Evolutionary conservation across 64 coral and sea anemone genomes (phyloP).

Genomic region (Montipora efflorescens): DNA sequence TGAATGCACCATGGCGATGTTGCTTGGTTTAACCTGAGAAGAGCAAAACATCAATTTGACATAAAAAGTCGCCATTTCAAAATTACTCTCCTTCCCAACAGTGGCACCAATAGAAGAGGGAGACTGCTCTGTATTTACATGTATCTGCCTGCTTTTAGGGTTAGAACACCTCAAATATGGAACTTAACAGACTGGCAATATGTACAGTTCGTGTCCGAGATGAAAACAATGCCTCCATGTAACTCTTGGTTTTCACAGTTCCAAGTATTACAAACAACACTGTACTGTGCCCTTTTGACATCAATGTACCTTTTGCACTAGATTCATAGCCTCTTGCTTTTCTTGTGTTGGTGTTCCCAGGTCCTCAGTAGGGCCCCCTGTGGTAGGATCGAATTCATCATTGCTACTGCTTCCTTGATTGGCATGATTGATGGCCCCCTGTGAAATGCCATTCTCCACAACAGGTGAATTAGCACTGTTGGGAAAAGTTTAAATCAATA

Average conservation of each 20-base stretch:
- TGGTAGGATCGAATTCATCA: background rate
- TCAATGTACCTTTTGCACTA: background rate
- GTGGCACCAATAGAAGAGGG: no score
- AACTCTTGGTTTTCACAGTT: no score
- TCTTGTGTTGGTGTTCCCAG: background rate
- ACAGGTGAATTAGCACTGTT: background rate
- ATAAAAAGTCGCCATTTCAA: background rate
- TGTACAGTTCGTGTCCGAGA: no score
- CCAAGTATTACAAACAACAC: background rate
- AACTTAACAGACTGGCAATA: no score
- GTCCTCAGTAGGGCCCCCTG: background rate
- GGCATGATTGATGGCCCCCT: background rate
- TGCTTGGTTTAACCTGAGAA: conserved; percentile 58
- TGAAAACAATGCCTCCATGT: no score
- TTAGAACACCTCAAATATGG: no score
- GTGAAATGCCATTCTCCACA: background rate
- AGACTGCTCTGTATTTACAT: no score
- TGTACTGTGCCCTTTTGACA: background rate
- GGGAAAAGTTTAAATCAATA: background rate
- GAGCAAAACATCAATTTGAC: background rate
- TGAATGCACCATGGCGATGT: conserved; percentile 80
- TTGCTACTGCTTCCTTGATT: conserved; percentile 7
- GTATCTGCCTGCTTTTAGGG: no score
- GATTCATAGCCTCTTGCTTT: conserved; percentile 27
- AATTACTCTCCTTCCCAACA: no score